Base-by-base conservation (phyloP, 2,797 vertebrate species). In the Linurgus olivaceus region DNA sequence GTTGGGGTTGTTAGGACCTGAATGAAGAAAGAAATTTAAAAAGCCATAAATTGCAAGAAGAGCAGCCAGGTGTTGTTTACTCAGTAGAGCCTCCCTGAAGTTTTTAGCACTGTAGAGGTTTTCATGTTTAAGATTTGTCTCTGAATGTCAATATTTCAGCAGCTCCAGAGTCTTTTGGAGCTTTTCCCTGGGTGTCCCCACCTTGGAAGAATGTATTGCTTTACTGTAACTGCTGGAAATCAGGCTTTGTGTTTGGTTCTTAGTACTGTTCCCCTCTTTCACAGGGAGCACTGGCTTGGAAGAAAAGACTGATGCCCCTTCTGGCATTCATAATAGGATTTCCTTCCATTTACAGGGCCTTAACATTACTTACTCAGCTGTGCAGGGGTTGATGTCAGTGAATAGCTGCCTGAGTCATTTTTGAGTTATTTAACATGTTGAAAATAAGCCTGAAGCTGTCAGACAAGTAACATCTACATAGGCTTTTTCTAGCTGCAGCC, bases 251-350 rank as follows among this genome's bases (percentile, higher is more conserved):
- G 51, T 93, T 86, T 17, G 48, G 24, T 82, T 80, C 63, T 80
- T 63, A 84, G 71, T 59, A 29, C 71, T 91, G 63, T 61, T 90
- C 38, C 66, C 17, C 17, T 82, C 40, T 77, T 94, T 97, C 88
- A 88, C 14, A 72, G 61, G 42, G 66, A 94, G 93, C 85, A 91
- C 70, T 87, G 90, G 86, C 84, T 96, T 95, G 94, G 94, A 96
- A 96, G 85, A 91, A 93, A 89, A 88, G 93, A 65, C 82, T 79
- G 80, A 90, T 95, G 88, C 58, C 87, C 65, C 80, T 96, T 89
- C 73, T 96, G 83, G 91, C 91, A 94, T 95, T 96, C 93, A 68
- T 93, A 95, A 94, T 91, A 96, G 70, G 70, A 95, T 95, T 97
- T 95, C 58, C 55, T 94, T 93, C 87, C 70, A 80, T 91, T 95